Conservation (phyloP, 2,113 vertebrate species). For the Mirza zaza region DNA sequence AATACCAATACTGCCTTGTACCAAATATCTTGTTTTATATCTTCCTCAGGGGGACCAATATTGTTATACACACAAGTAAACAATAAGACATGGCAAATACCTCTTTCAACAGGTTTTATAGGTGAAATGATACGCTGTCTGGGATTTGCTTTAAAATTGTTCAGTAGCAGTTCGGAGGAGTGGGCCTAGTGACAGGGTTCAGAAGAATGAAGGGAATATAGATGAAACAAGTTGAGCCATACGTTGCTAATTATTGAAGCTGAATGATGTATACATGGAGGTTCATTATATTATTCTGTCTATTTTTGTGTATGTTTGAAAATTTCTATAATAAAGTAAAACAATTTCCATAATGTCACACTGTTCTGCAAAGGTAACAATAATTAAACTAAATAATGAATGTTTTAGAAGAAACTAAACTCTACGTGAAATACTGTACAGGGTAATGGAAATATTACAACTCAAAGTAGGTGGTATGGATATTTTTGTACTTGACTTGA, state of each 20-base stretch:
- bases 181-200: not conserved
- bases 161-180: not conserved
- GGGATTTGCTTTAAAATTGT: not conserved
- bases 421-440: not conserved
- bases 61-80: not conserved
- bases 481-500: slow-evolving; percentile 53
- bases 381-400: not conserved
- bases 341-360: not conserved
- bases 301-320: slow-evolving; percentile 1
- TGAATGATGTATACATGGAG: not conserved
- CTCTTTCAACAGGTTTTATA: slow-evolving; percentile 28
- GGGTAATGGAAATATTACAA: not conserved
- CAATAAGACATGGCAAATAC: not conserved
- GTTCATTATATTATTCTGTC: not conserved
- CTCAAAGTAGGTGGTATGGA: not conserved
- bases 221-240: not conserved
- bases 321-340: slow-evolving; percentile 43
- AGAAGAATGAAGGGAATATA: not conserved
- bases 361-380: slow-evolving; percentile 14
- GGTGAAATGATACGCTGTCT: not conserved
- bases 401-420: slow-evolving; percentile 49
- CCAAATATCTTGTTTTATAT: not conserved
- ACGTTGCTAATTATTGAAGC: not conserved
- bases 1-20: not conserved
- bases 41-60: not conserved